Evolutionary conservation across 2,797 vertebrate species (phyloP), one percentile per base, ranked within the genome.

Genomic region (Ceyx erithaca): DNA sequence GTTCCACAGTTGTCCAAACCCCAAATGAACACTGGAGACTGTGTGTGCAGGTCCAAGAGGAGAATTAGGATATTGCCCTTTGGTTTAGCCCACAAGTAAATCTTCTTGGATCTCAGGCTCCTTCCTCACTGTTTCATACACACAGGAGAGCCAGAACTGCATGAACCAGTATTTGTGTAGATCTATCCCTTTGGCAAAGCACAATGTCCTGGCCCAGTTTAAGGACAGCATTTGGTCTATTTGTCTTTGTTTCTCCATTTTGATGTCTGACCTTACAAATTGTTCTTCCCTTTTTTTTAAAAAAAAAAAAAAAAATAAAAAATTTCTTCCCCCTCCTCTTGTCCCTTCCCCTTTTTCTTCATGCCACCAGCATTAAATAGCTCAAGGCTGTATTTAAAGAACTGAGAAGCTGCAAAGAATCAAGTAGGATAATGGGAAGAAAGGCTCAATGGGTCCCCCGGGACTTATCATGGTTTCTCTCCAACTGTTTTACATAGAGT

Each of bases 401-500:
- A 64, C 87, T 30, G 35, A 92, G 94, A 89, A 94, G 75, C 90
- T 33, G 91, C 88, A 83, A 93, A 95, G 93, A 93, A 95, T 96
- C 94, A 81, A 90, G 91, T 23, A 52, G 95, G 95, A 94, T 90
- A 96, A 95, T 87, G 92, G 96, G 96, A 96, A 95, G 91, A 94
- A 91, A 95, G 89, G 45, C 72, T 63, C 81, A 58, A 69, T 9
- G 37, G 67, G 43, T 93, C 96, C 59, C 95, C 21, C 0, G 67
- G 86, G 96, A 90, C 87, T 94, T 90, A 83, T 92, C 90, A 67
- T 54, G 37, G 90, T 93, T 90, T 94, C 73, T 96, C 95, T 96
- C 94, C 80, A 95, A 96, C 96, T 92, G 72, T 93, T 97, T 92
- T 97, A 96, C 89, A 87, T 75, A 54, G 96, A 97, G 97, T 97